Conservation (phyloP, 2,888 invertebrate genomes). For the Eledone cirrhosa region DNA sequence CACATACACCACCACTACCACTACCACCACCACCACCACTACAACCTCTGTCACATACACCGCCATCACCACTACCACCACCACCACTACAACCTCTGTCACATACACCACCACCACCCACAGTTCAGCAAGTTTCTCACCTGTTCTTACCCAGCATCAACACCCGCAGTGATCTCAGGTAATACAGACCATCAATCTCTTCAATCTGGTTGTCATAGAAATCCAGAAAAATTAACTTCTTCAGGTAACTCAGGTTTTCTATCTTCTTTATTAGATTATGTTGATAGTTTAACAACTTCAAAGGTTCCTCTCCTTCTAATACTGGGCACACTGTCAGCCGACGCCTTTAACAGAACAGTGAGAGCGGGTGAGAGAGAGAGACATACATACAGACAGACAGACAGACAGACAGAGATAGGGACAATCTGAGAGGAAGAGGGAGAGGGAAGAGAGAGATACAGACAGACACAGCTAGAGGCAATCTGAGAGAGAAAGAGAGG, state of each 20-base stretch:
- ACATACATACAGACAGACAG: too few species aligned
- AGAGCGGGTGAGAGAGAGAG: not conserved
- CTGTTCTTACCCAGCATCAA: conserved; percentile 91
- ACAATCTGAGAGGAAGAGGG: too few species aligned
- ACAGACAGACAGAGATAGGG: too few species aligned
- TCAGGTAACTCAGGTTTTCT: conserved; percentile 74
- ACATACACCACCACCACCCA: too few species aligned
- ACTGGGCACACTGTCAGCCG: conserved; percentile 85
- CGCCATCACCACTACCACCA: too few species aligned
- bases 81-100: too few species aligned
- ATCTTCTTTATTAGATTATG: conserved; percentile 87
- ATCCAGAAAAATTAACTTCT: conserved; percentile 88
- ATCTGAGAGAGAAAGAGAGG: too few species aligned
- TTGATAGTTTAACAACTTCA: conserved; percentile 87
- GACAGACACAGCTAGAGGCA: too few species aligned
- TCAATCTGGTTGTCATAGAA: conserved; percentile 95
- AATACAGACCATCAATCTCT: conserved; percentile 80
- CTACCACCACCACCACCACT: too few species aligned
- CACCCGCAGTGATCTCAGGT: conserved; percentile 82
- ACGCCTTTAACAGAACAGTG: conserved; percentile 47
- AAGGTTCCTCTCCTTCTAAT: conserved; percentile 81
- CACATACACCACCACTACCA: too few species aligned
- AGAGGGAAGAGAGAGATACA: too few species aligned
- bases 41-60: too few species aligned
- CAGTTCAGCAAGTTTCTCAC: conserved; percentile 63